Base-by-base conservation (phyloP, 1,140 invertebrate genomes). In the Lordiphosa collinella region DNA sequence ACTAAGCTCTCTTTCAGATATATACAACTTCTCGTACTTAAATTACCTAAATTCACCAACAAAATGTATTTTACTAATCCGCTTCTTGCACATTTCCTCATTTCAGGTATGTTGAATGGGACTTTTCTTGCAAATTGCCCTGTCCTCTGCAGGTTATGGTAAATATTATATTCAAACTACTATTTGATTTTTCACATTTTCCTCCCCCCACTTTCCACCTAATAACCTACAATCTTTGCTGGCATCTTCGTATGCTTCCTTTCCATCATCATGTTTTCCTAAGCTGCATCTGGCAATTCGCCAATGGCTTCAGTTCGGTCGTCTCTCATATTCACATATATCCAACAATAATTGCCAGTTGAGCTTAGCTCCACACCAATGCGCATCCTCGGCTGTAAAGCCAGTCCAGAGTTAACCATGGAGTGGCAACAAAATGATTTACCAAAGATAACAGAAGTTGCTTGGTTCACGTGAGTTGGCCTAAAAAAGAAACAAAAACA, bases 351-450 rank as follows among this genome's bases (percentile, higher is more conserved):
- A 82, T 82, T 80, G 76, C 55, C 63, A 75, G 74, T 68, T 61
- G 36, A 70, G 65, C 38, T 38, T 14, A 37, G 47, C 12, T 18
- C n/a, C 43, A 6, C 18, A 25, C 11, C 16, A 46, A 12, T 43
- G 37, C 8, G 14, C 25, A 56, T 43, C 47, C 38, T 12, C 36
- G 10, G 55, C 53, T 63, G 38, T 38, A 44, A 46, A 54, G 37
- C 54, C 62, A 53, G 55, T 64, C 58, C 53, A 59, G 69, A 68
- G 59, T 70, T 79, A 63, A 55, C 35, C 52, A 56, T 54, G 66
- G 54, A 73, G 55, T 69, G 56, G 75, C 78, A 76, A 82, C 78
- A 76, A 80, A 80, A 82, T 80, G 75, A 80, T 80, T 80, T 75
- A 67, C 66, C 70, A 58, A 60, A 80, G 75, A 80, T 80, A 80